Conservation (phyloP, 2,797 vertebrate genomes). For the Eulemur albifrons region DNA sequence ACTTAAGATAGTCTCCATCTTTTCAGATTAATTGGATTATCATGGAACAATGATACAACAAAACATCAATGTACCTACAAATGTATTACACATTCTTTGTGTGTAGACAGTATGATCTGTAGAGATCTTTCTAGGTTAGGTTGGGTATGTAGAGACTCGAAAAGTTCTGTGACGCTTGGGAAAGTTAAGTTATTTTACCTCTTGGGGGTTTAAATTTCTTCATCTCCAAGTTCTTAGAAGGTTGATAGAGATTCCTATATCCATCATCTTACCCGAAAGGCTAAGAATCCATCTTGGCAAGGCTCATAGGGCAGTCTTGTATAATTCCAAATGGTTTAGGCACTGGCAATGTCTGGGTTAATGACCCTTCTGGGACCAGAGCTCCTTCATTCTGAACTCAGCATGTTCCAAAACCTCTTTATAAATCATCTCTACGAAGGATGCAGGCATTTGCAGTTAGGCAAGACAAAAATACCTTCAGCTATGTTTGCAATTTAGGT, state of each 20-base stretch:
- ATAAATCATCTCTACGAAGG: constrained; percentile 42
- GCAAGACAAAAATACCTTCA: constrained; percentile 59
- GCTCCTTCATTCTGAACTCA: constrained; percentile 59
- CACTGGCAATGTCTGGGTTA: not conserved
- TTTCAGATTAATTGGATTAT: not conserved
- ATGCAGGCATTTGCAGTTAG: constrained; percentile 30
- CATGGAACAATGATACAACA: not conserved
- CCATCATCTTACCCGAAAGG: not conserved
- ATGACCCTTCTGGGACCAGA: constrained; percentile 11
- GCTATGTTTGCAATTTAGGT: constrained; percentile 54
- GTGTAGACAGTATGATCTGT: not conserved
- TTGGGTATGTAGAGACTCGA: not conserved
- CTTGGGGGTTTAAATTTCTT: not conserved
- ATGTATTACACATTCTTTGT: not conserved
- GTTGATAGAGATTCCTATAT: not conserved
- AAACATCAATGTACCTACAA: not conserved
- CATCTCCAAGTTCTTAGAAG: not conserved
- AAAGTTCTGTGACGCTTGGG: not conserved
- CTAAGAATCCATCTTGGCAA: not conserved
- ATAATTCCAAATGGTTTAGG: not conserved
- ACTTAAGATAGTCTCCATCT: not conserved
- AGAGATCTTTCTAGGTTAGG: not conserved
- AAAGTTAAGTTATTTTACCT: not conserved
- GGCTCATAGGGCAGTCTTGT: not conserved
- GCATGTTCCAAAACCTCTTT: constrained; percentile 11